Evolutionary conservation across 2,113 vertebrate species (phyloP).

Genomic region (Ardeotis arabs): DNA sequence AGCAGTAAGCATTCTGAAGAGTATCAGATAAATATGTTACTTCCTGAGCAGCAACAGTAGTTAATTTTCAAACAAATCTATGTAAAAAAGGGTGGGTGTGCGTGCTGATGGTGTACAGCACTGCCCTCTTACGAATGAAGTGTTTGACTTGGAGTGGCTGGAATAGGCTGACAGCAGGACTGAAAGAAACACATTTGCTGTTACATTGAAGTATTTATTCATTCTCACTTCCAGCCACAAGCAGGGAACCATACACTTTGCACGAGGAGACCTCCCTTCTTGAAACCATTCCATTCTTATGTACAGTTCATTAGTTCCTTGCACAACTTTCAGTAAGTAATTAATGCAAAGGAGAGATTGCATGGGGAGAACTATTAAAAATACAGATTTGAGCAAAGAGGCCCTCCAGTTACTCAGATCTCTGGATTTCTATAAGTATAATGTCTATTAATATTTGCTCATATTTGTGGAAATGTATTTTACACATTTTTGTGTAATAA

Average conservation of each 20-base stretch:
- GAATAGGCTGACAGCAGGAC: not conserved
- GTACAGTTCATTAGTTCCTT: not conserved
- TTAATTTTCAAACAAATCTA: conserved; percentile 34
- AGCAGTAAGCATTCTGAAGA: not conserved
- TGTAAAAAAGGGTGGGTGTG: not conserved
- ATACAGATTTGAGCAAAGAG: not conserved
- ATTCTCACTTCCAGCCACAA: not conserved
- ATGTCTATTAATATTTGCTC: not conserved
- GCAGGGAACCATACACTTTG: not conserved
- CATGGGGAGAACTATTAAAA: not conserved
- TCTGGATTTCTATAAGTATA: not conserved
- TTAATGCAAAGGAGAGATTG: not conserved
- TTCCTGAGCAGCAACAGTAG: conserved; percentile 8
- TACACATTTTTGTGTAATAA: not conserved
- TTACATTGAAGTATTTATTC: not conserved
- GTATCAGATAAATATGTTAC: not conserved
- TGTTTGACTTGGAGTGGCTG: not conserved
- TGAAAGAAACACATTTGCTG: not conserved
- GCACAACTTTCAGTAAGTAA: not conserved
- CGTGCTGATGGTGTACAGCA: not conserved
- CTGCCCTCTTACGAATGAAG: not conserved
- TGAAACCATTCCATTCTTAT: rapidly evolving
- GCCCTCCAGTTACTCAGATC: not conserved
- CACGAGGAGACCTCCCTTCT: not conserved
- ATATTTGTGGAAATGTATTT: not conserved